These are phyloP conservation scores for Himalopsyche tibetana DNA, from an alignment of 2,888 invertebrate species.

Conservation along the genomic window DNA sequence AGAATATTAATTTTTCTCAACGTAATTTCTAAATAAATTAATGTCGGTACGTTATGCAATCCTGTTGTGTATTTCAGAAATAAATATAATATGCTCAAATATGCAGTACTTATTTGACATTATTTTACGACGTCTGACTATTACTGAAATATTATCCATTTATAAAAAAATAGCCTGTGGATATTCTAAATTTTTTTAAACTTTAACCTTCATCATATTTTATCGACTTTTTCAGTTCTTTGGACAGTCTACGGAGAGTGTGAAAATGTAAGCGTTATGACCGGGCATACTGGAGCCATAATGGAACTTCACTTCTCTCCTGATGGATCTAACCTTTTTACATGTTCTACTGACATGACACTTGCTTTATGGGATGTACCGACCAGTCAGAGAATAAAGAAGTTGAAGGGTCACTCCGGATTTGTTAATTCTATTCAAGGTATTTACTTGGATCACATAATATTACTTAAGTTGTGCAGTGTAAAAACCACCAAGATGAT, in stretches of 20 bases:
- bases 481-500: not conserved
- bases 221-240: conserved; percentile 77
- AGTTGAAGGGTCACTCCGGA: conserved; percentile 88
- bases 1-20: too few species aligned
- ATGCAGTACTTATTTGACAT: too few species aligned
- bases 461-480: not conserved
- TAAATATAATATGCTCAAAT: too few species aligned
- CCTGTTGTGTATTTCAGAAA: too few species aligned
- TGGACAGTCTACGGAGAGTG: conserved; percentile 99
- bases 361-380: conserved; percentile 97
- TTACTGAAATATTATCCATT: too few species aligned
- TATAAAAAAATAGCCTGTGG: too few species aligned
- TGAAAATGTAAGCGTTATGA: conserved; percentile 95
- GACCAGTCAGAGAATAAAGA: conserved; percentile 91
- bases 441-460: conserved; percentile 64
- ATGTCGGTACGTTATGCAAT: too few species aligned
- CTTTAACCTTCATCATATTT: too few species aligned
- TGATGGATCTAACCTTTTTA: conserved; percentile 89
- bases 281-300: conserved; percentile 96
- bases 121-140: too few species aligned
- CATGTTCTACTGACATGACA: conserved; percentile 96
- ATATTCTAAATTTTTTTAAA: too few species aligned
- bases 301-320: conserved; percentile 94
- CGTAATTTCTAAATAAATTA: too few species aligned
- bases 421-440: conserved; percentile 86